Percentiles rank a stretch among this genome's conserved stretches.
Conservation (phyloP, 37 sponge, comb jelly and placozoan species). For the Chondrilla cf. caribensis region DNA sequence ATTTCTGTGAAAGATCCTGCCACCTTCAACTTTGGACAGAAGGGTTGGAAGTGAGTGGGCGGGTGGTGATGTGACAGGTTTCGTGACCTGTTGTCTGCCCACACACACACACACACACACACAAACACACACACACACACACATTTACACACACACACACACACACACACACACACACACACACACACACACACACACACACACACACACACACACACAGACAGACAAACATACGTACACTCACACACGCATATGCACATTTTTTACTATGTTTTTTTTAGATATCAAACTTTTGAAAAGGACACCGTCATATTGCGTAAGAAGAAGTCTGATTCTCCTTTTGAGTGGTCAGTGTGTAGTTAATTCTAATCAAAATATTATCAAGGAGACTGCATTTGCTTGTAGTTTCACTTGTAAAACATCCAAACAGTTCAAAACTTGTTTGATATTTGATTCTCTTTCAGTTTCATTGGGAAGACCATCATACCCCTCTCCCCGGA, state of each 20-base stretch:
- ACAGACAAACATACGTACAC: too few relatives aligned
- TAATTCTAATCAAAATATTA: background rate
- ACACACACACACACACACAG: too few relatives aligned
- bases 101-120: too few relatives aligned
- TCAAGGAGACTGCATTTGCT: background rate
- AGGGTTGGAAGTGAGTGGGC: conserved; percentile 80
- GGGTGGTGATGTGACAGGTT: too few relatives aligned
- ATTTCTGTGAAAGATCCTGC: conserved; percentile 38
- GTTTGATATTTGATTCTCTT: background rate
- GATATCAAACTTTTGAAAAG: conserved; percentile 54
- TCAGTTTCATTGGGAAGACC: conserved; percentile 73
- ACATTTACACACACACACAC: too few relatives aligned
- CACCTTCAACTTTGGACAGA: conserved; percentile 32
- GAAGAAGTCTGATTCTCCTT: conserved; percentile 34
- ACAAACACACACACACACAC: too few relatives aligned
- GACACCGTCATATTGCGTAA: conserved; percentile 62
- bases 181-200: too few relatives aligned
- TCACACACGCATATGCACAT: too few relatives aligned
- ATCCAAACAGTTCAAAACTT: background rate
- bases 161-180: too few relatives aligned
- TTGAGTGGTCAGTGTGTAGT: conserved; percentile 37
- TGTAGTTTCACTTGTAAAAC: background rate
- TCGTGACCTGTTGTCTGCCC: too few relatives aligned
- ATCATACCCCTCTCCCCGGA: conserved; percentile 59
- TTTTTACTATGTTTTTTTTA: too few relatives aligned